Evolutionary conservation across 2,888 invertebrate genomes (phyloP).

Genomic region (Ceraclea dissimilis): DNA sequence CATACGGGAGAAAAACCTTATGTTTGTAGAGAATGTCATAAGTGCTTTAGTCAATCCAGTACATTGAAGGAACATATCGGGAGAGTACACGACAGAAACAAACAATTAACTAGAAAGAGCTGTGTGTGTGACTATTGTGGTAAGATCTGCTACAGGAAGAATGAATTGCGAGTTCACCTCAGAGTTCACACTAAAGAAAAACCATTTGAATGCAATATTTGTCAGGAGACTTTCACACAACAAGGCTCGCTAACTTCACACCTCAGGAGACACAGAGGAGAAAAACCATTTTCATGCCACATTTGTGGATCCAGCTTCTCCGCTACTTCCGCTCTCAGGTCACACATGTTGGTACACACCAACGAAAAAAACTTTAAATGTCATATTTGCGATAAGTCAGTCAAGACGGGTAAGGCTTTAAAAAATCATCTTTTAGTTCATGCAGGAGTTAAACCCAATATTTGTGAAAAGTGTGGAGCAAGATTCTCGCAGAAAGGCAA

Average conservation of each 20-base stretch:
- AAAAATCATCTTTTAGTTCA: conserved; percentile 29
- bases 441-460: conserved; percentile 37
- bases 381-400: conserved; percentile 16
- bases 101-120: not conserved
- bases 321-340: conserved; percentile 3
- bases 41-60: conserved; percentile 11
- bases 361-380: conserved; percentile 18
- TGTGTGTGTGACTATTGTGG: conserved; percentile 38
- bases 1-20: conserved; percentile 19
- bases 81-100: conserved; percentile 2
- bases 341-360: conserved; percentile 13
- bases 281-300: conserved; percentile 15
- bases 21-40: conserved; percentile 8
- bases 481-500: conserved; percentile 50
- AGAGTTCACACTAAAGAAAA: conserved; percentile 41
- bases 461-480: conserved; percentile 41
- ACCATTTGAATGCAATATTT: conserved; percentile 37
- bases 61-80: conserved; percentile 15
- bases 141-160: conserved; percentile 37
- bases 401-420: conserved; percentile 15
- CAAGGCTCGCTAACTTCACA: conserved; percentile 34
- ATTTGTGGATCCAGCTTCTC: conserved; percentile 16
- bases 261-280: conserved; percentile 31
- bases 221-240: conserved; percentile 36
- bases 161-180: conserved; percentile 37